Conservation (phyloP, 1,140 invertebrate species). For the Trichonephila inaurata region DNA sequence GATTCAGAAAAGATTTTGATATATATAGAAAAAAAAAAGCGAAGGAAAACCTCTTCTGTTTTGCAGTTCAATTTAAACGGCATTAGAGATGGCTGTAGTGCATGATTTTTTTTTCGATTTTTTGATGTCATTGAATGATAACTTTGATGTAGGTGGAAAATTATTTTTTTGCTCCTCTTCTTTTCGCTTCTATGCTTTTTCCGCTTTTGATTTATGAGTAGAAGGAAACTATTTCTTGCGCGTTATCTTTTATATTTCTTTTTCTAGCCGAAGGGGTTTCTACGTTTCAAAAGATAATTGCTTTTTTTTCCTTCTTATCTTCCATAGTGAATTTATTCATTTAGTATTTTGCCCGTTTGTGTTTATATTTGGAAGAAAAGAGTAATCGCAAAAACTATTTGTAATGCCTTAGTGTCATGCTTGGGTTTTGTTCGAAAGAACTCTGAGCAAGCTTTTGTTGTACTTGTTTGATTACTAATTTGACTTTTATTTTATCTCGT, state of each 20-base stretch:
- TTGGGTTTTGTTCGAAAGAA: too few relatives aligned
- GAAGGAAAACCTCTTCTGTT: conserved; percentile 31
- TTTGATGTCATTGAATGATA: conserved; percentile 13
- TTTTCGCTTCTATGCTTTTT: background rate
- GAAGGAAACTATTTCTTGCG: background rate
- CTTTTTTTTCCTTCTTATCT: background rate
- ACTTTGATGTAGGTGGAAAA: background rate
- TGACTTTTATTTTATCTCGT: too few relatives aligned
- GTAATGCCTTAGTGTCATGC: background rate
- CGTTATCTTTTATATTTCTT: background rate
- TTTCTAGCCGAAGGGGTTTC: background rate
- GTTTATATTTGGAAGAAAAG: background rate
- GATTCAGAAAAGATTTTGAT: background rate
- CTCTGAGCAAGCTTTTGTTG: too few relatives aligned
- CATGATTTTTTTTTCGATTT: conserved; percentile 1
- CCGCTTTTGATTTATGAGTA: conserved; percentile 54
- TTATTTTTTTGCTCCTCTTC: background rate
- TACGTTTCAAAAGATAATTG: conserved; percentile 45
- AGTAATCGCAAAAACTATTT: background rate
- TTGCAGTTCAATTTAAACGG: conserved; percentile 57
- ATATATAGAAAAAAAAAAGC: background rate
- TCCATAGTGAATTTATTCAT: background rate
- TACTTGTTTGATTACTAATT: too few relatives aligned
- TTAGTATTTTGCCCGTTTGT: background rate
- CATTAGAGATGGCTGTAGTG: conserved; percentile 4